phyloP scores from a whole-genome alignment of 2,888 invertebrate species.

The Esperia sulphurella region DNA sequence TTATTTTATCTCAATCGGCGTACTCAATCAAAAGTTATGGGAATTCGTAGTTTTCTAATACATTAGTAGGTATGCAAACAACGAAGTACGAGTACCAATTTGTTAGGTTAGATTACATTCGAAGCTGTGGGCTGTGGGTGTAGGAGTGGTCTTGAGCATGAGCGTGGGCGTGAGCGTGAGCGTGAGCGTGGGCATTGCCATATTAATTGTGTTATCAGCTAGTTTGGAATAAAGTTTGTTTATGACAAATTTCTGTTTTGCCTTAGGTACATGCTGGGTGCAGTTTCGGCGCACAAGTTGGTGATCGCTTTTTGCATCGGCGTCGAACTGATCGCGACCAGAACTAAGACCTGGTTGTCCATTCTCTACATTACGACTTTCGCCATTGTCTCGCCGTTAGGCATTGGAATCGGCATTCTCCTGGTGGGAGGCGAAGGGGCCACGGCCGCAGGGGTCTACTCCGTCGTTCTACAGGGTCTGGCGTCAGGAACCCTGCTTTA shows the following conservation, averaged over 20 bases:
- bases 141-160: too few relatives aligned
- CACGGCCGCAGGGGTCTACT: slow-evolving; percentile 79
- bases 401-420: slow-evolving; percentile 86
- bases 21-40: too few relatives aligned
- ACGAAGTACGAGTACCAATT: too few relatives aligned
- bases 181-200: too few relatives aligned
- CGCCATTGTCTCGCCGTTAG: slow-evolving; percentile 88
- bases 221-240: too few relatives aligned
- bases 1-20: too few relatives aligned
- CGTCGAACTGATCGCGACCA: slow-evolving; percentile 87
- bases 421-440: slow-evolving; percentile 80
- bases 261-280: slow-evolving; percentile 88
- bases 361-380: slow-evolving; percentile 86
- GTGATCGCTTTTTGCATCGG: slow-evolving; percentile 94
- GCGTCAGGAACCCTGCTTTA: slow-evolving; percentile 96
- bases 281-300: slow-evolving; percentile 90
- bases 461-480: slow-evolving; percentile 87
- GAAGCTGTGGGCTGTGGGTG: too few relatives aligned
- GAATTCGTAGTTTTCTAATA: too few relatives aligned
- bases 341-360: slow-evolving; percentile 81
- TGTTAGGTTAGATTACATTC: too few relatives aligned
- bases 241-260: slow-evolving; percentile 1
- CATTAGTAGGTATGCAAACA: too few relatives aligned
- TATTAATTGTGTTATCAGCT: too few relatives aligned
- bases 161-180: too few relatives aligned